These are phyloP conservation scores for Falcaria lacertinaria DNA, from an alignment of 2,888 invertebrate genomes.

Conservation along the genomic window DNA sequence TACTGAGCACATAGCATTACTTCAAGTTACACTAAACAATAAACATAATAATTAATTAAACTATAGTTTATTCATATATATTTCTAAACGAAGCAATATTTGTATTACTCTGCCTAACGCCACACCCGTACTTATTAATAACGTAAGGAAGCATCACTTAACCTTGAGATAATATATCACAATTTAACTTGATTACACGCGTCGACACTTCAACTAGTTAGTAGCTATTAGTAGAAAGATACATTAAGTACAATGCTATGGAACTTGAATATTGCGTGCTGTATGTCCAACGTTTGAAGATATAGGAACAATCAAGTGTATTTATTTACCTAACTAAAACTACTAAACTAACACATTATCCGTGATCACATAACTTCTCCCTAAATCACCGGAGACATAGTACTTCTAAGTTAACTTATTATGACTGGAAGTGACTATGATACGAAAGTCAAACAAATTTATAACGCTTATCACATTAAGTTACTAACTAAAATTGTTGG, in stretches of 20 bases:
- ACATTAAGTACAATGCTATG: constrained; percentile 70
- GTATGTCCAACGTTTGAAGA: constrained; percentile 53
- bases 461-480: constrained; percentile 71
- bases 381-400: constrained; percentile 49
- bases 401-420: constrained; percentile 74
- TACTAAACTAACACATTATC: constrained; percentile 51
- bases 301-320: constrained; percentile 68
- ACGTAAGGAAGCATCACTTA: constrained; percentile 33
- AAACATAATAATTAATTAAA: constrained; percentile 6
- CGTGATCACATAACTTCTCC: constrained; percentile 63
- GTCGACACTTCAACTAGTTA: constrained; percentile 42
- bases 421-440: constrained; percentile 79
- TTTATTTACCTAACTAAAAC: constrained; percentile 50
- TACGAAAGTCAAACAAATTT: constrained; percentile 63
- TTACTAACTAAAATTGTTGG: constrained; percentile 49
- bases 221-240: too few relatives aligned
- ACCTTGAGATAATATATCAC: constrained; percentile 68
- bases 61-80: constrained; percentile 5
- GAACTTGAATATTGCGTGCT: constrained; percentile 53
- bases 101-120: constrained; percentile 27
- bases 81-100: constrained; percentile 7
- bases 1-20: constrained; percentile 29
- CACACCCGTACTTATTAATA: constrained; percentile 56
- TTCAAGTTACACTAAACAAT: constrained; percentile 6
- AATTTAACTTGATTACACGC: constrained; percentile 57